phyloP scores from a whole-genome alignment of 2,113 vertebrate species.

The Eonycteris spelaea region DNA sequence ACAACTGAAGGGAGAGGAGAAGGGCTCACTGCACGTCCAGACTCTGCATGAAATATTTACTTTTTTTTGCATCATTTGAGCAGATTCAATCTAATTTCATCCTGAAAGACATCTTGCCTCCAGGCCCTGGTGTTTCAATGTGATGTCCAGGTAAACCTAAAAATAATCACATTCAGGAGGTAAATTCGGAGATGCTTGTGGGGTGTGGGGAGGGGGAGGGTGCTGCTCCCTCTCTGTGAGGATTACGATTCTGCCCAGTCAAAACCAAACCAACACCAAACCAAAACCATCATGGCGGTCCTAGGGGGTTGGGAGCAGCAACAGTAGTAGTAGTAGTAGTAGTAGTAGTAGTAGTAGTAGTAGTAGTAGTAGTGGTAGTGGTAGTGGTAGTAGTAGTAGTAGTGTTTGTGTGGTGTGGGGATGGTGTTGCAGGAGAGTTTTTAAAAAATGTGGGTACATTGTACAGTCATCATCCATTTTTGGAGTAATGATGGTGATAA shows the following conservation, averaged over 20 bases:
- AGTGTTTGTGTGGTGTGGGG: too few relatives aligned
- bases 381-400: too few relatives aligned
- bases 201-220: accelerated
- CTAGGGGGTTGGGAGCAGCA: too few relatives aligned
- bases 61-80: not conserved
- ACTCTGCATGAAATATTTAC: not conserved
- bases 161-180: not conserved
- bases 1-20: not conserved
- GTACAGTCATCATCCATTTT: not conserved
- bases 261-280: not conserved
- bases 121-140: not conserved
- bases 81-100: not conserved
- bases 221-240: not conserved
- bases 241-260: not conserved
- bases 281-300: not conserved
- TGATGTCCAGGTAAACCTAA: not conserved
- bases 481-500: not conserved
- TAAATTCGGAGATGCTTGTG: not conserved
- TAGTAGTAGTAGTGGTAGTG: too few relatives aligned
- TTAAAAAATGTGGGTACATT: not conserved
- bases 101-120: not conserved
- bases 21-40: not conserved
- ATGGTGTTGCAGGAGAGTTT: not conserved
- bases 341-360: too few relatives aligned
- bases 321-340: too few relatives aligned